Evolutionary conservation across 2,113 vertebrate species (phyloP), one percentile per base, ranked within the genome.

Genomic region (Sceloporus undulatus): DNA sequence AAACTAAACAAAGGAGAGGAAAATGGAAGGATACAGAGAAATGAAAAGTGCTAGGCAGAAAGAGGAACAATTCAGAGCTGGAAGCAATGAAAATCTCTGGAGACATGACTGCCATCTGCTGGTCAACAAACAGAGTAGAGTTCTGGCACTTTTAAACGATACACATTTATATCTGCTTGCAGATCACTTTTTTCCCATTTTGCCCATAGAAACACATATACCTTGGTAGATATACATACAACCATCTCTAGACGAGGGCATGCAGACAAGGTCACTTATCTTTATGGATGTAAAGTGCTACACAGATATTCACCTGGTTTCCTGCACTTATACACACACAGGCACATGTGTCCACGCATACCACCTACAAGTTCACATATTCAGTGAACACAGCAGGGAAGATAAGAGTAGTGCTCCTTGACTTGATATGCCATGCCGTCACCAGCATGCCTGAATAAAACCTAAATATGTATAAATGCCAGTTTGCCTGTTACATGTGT

Each of bases 81-180:
- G 73, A 14, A 27, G 52, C 38, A 9, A 27, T 52, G 9, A 71
- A 78, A 13, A 34, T 65, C 66, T 84, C 29, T 54, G 75, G 89
- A 34, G 54, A 65, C 65, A 90, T 70, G 16, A 78, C 74, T 73
- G 74, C 89, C 89, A 90, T 73, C 79, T 87, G 79, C 89, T 83
- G 85, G 52, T 52, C 52, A 65, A 42, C 18, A 29, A 19, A 0
- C 1, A 29, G 75, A 70, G 86, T 59, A 86, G 27, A 19, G 65
- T 87, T 79, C 54, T 59, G 38, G 13, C 76, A 89, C 11, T 34
- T 59, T 85, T 79, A 25, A 62, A 73, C 27, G 6, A 62, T 40
- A 25, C 34, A 71, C 1, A n/a, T 86, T 54, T 59, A 74, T 34
- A 62, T 16, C 68, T 27, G 34, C 52, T 87, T 59, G 27, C 54